Evolutionary conservation across 2,113 vertebrate species (phyloP), one percentile per base, ranked within the genome.

Genomic region (Aegithalos caudatus): DNA sequence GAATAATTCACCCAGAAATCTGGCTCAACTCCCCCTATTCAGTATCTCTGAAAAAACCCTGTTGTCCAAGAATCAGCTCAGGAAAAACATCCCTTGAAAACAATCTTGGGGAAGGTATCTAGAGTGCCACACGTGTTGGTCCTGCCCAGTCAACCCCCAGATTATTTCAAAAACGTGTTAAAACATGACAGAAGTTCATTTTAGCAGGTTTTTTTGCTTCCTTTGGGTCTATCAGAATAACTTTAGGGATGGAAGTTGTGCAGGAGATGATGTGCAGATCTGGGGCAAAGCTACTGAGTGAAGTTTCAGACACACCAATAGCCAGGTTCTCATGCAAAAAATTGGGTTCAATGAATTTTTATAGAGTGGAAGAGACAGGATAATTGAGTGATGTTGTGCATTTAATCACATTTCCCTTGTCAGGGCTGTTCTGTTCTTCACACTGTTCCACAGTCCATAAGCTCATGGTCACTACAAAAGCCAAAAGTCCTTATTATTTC

Each of bases 161-260:
- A 27, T 17, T 47, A 67, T 40, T 58, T 37, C 7, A 14, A 17
- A 58, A 50, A 31, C 1, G 0, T 7, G 2, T 20, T 33, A 54
- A 66, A 45, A 6, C 20, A 33, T 16, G 21, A 42, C 7, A 18
- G 33, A 27, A 69, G 14, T 6, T 73, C 6, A 57, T 53, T 90
- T 91, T 64, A 24, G 15, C 11, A 56, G 4, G 29, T 18, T 60
- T 1, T 81, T 81, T 67, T 37, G 1, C 20, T 53, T 33, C 18
- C 27, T 81, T 64, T 23, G 20, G 8, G 37, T 31, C 45, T 25
- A 28, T 35, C 45, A 70, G 54, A 45, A 22, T 38, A 78, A 61
- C 62, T 86, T 35, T 29, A 27, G 37, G 28, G 48, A 13, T 1
- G 28, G 60, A 72, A 54, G 9, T 20, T 0, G 0, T 47, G 37